Evolutionary conservation across 1,140 invertebrate genomes (phyloP).

Genomic region (Sarcophaga peregrina): DNA sequence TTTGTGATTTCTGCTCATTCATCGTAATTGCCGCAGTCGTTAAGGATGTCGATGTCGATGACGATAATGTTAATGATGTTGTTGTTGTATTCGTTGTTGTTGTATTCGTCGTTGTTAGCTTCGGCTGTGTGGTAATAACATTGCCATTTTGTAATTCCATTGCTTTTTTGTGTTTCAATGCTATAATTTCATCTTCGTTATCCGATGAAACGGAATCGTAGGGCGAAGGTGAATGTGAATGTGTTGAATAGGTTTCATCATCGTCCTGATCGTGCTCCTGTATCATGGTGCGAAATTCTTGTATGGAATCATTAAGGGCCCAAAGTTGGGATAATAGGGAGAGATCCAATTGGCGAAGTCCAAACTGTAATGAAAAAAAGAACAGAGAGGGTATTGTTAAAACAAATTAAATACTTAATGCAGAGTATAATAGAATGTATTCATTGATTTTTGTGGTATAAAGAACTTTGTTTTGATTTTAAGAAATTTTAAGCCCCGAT

Average conservation of each 20-base stretch:
- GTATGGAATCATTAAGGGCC: slow-evolving; percentile 88
- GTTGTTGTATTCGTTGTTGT: slow-evolving; percentile 50
- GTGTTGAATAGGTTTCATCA: slow-evolving; percentile 64
- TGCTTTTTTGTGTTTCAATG: slow-evolving; percentile 49
- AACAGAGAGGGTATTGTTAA: neutral
- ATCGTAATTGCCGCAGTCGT: neutral
- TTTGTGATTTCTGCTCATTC: neutral
- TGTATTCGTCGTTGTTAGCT: slow-evolving; percentile 50
- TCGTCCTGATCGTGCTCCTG: slow-evolving; percentile 73
- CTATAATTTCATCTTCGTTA: slow-evolving; percentile 69
- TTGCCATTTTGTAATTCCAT: slow-evolving; percentile 28
- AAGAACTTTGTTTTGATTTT: too few species aligned
- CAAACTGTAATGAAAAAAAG: slow-evolving; percentile 68
- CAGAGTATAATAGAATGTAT: too few species aligned
- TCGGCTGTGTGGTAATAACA: slow-evolving; percentile 66
- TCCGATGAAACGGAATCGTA: slow-evolving; percentile 71
- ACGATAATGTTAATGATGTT: slow-evolving; percentile 26
- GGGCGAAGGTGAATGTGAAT: slow-evolving; percentile 72
- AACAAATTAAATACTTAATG: too few species aligned
- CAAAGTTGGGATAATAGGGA: slow-evolving; percentile 87
- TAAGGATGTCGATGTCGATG: neutral
- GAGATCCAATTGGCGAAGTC: slow-evolving; percentile 86
- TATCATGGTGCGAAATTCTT: slow-evolving; percentile 83
- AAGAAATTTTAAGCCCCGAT: too few species aligned
- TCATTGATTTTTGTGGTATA: too few species aligned